These are phyloP conservation scores for Eristalinus sepulchralis DNA, from an alignment of 2,888 invertebrate genomes.

Conservation along the genomic window DNA sequence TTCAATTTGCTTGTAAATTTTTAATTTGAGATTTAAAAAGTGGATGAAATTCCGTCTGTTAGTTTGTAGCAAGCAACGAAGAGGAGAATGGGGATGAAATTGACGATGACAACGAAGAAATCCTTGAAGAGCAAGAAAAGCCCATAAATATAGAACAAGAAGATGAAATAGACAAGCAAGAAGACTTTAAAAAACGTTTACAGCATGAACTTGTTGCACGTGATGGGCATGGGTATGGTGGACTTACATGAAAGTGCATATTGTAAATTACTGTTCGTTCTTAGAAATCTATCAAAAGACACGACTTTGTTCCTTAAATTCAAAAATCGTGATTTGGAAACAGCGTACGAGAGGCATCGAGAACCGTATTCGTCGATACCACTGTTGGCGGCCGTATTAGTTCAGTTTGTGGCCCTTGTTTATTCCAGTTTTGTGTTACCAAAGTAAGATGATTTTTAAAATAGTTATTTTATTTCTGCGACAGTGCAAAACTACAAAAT, in stretches of 20 bases:
- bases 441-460: slow-evolving; percentile 78
- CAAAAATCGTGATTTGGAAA: slow-evolving; percentile 85
- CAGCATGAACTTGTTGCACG: slow-evolving; percentile 92
- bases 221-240: slow-evolving; percentile 89
- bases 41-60: not conserved
- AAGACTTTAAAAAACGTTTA: slow-evolving; percentile 90
- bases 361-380: slow-evolving; percentile 86
- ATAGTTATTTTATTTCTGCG: not conserved
- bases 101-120: slow-evolving; percentile 67
- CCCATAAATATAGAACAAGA: slow-evolving; percentile 80
- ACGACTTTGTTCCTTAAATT: slow-evolving; percentile 86
- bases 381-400: slow-evolving; percentile 84
- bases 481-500: too few species aligned
- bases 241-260: not conserved
- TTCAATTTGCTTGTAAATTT: slow-evolving; percentile 13
- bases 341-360: slow-evolving; percentile 85
- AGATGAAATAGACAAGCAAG: slow-evolving; percentile 81
- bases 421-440: slow-evolving; percentile 83
- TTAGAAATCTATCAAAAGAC: slow-evolving; percentile 84
- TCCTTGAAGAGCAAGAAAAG: slow-evolving; percentile 72
- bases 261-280: not conserved
- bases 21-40: not conserved
- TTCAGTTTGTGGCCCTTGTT: slow-evolving; percentile 82
- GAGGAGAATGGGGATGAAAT: slow-evolving; percentile 80
- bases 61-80: slow-evolving; percentile 74